Conservation (phyloP, 2,797 vertebrate species). For the Adrianichthys oophorus region DNA sequence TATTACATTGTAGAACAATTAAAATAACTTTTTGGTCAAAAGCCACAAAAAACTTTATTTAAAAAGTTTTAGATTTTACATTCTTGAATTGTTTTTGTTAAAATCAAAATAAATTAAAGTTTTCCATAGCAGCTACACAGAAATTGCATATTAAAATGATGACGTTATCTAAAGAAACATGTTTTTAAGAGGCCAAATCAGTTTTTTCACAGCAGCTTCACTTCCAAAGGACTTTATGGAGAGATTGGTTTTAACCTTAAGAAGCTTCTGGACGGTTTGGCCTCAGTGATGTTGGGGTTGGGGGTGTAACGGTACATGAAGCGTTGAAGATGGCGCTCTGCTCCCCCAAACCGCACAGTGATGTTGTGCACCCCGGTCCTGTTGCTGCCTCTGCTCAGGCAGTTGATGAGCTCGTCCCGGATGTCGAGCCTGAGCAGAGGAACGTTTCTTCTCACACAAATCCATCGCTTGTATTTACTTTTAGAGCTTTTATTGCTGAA, state of each 20-base stretch:
- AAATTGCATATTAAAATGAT: no score
- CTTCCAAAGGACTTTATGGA: neutral
- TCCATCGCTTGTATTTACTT: neutral
- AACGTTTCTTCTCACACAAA: slow-evolving; percentile 1
- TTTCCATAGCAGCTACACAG: no score
- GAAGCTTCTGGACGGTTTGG: slow-evolving; percentile 90
- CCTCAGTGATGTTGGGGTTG: slow-evolving; percentile 90
- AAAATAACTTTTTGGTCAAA: no score
- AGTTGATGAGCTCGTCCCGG: slow-evolving; percentile 81
- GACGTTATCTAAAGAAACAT: no score
- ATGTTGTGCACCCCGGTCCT: slow-evolving; percentile 79
- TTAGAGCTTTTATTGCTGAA: neutral
- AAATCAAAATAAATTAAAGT: no score
- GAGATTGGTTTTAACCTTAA: slow-evolving; percentile 78
- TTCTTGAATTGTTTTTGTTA: no score
- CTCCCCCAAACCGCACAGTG: slow-evolving; percentile 84
- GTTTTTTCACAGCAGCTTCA: neutral
- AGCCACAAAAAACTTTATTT: no score
- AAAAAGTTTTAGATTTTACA: no score
- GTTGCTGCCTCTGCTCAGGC: slow-evolving; percentile 85
- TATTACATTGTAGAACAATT: no score
- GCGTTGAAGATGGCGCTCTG: slow-evolving; percentile 82
- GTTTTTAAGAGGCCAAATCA: no score
- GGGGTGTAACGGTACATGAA: slow-evolving; percentile 85
- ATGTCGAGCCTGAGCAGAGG: slow-evolving; percentile 66